phyloP scores from a whole-genome alignment of 2,797 vertebrate species.

The Sebastes steindachneri region DNA sequence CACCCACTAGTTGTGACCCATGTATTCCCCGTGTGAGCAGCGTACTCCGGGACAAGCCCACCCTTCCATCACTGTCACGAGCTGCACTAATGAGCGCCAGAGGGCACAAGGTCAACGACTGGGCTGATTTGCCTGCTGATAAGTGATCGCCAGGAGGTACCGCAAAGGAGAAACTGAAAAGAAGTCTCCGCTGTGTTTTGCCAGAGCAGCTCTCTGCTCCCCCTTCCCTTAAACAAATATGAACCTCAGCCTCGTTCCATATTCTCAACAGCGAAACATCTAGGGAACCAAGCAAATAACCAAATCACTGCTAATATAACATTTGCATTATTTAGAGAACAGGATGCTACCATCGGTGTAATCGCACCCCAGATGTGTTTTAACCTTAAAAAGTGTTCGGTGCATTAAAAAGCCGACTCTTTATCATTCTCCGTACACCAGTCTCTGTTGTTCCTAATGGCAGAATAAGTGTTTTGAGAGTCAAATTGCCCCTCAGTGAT shows the following conservation, averaged over 20 bases:
- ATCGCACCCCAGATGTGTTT: constrained; percentile 39
- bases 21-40: constrained; percentile 81
- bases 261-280: neutral
- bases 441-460: constrained; percentile 69
- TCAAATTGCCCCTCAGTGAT: constrained; percentile 69
- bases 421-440: constrained; percentile 37
- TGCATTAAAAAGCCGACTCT: constrained; percentile 47
- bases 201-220: neutral
- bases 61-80: constrained; percentile 88
- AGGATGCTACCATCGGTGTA: constrained; percentile 5
- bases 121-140: constrained; percentile 91
- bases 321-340: constrained; percentile 34
- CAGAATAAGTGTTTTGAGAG: constrained; percentile 66
- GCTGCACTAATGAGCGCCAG: constrained; percentile 85
- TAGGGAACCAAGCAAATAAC: constrained; percentile 9
- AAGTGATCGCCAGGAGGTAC: constrained; percentile 72
- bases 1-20: constrained; percentile 84
- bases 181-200: constrained; percentile 16
- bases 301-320: constrained; percentile 1
- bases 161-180: constrained; percentile 30
- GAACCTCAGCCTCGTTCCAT: neutral
- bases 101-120: constrained; percentile 85
- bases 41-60: constrained; percentile 84
- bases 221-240: neutral
- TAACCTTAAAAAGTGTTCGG: constrained; percentile 47